Evolutionary conservation across 2,797 vertebrate genomes (phyloP).

Genomic region (Acanthiza pusilla): DNA sequence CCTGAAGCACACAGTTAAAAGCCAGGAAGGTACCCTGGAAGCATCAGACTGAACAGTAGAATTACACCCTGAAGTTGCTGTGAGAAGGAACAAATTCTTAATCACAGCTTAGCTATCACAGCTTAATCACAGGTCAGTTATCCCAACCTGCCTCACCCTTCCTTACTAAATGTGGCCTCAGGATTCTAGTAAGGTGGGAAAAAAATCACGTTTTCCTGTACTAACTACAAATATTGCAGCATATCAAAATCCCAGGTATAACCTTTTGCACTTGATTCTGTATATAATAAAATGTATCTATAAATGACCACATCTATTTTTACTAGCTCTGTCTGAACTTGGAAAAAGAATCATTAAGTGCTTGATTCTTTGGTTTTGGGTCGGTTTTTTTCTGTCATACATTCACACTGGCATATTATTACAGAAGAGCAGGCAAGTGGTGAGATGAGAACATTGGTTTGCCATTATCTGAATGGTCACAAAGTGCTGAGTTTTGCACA

Average conservation of each 20-base stretch:
- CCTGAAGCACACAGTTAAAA: neutral
- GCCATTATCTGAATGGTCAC: neutral
- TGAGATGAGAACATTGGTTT: conserved; percentile 20
- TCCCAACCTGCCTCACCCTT: neutral
- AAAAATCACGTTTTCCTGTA: neutral
- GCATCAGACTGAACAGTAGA: neutral
- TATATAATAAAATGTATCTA: neutral
- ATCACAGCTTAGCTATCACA: neutral
- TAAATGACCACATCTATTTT: neutral
- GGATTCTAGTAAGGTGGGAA: neutral
- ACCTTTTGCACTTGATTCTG: neutral
- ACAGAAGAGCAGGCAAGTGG: neutral
- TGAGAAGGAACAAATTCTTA: neutral
- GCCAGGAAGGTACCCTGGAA: neutral
- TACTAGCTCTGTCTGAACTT: neutral
- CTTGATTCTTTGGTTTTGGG: neutral
- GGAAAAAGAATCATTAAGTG: neutral
- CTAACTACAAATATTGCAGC: neutral
- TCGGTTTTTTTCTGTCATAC: neutral
- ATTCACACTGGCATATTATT: neutral
- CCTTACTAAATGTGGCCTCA: neutral
- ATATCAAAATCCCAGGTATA: neutral
- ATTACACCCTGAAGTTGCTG: neutral
- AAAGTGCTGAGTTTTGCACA: conserved; percentile 23
- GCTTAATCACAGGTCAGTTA: neutral